phyloP scores from a whole-genome alignment of 2,797 vertebrate genomes.

The Urophycis tenuis region DNA sequence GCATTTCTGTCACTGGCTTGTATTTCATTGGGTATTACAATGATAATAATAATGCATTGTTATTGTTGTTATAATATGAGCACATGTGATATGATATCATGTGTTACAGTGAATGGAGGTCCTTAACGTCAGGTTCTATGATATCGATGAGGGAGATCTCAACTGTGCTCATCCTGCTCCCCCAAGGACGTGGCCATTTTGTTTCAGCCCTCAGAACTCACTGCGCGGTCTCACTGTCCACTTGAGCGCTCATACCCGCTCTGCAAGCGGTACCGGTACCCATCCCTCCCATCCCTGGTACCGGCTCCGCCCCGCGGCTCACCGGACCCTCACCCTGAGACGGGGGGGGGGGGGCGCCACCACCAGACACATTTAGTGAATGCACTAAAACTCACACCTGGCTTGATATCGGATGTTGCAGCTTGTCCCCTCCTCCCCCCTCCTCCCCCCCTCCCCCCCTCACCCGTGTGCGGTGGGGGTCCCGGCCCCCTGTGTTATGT shows the following conservation, averaged over 20 bases:
- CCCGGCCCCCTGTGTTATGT: slow-evolving; percentile 17
- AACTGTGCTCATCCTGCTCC: too few species aligned
- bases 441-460: neutral
- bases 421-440: neutral
- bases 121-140: too few species aligned
- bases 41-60: neutral
- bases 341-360: too few species aligned
- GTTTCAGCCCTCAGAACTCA: too few species aligned
- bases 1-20: slow-evolving; percentile 28
- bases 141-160: too few species aligned
- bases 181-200: too few species aligned
- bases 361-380: too few species aligned
- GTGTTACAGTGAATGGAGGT: neutral
- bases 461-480: neutral
- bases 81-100: neutral
- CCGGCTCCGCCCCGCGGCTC: too few species aligned
- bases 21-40: slow-evolving; percentile 17
- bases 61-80: neutral
- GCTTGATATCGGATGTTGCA: neutral
- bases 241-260: too few species aligned
- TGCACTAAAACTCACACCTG: neutral
- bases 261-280: too few species aligned
- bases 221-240: too few species aligned
- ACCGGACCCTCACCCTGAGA: neutral
- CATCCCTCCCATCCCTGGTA: too few species aligned